Conservation (phyloP, 2,113 vertebrate species). For the Mormoops blainvillei region DNA sequence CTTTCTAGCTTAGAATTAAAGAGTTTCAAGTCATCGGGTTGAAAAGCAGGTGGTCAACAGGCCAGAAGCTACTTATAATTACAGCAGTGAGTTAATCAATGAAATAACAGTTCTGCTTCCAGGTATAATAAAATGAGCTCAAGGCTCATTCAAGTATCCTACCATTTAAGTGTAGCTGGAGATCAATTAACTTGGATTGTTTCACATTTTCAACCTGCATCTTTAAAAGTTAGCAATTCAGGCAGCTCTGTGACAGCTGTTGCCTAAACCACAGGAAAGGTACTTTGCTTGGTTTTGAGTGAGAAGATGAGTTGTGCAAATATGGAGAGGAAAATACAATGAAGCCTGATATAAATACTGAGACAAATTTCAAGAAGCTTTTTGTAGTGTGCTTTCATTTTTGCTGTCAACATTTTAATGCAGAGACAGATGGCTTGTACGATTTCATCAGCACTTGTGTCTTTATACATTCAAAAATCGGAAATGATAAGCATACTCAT, state of each 20-base stretch:
- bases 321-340: background rate
- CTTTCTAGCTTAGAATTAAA: constrained; percentile 30
- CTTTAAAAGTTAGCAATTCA: constrained; percentile 53
- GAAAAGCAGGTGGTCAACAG: constrained; percentile 68
- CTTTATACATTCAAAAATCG: constrained; percentile 75
- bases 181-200: constrained; percentile 40
- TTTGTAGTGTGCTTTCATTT: constrained; percentile 66
- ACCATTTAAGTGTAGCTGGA: constrained; percentile 15
- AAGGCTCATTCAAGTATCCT: constrained; percentile 57
- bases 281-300: background rate
- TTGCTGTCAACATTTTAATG: constrained; percentile 77
- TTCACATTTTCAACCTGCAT: constrained; percentile 56
- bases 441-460: constrained; percentile 69
- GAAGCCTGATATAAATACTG: constrained; percentile 73
- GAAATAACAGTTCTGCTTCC: constrained; percentile 66
- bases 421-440: constrained; percentile 74
- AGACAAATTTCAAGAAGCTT: constrained; percentile 66
- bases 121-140: constrained; percentile 66
- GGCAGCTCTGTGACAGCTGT: constrained; percentile 62
- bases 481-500: constrained; percentile 63
- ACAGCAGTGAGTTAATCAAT: constrained; percentile 74
- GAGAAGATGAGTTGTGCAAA: background rate
- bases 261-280: background rate
- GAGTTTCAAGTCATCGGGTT: constrained; percentile 61
- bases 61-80: constrained; percentile 69